Evolutionary conservation across 1,140 invertebrate genomes (phyloP).

Genomic region (Drosophila lini): DNA sequence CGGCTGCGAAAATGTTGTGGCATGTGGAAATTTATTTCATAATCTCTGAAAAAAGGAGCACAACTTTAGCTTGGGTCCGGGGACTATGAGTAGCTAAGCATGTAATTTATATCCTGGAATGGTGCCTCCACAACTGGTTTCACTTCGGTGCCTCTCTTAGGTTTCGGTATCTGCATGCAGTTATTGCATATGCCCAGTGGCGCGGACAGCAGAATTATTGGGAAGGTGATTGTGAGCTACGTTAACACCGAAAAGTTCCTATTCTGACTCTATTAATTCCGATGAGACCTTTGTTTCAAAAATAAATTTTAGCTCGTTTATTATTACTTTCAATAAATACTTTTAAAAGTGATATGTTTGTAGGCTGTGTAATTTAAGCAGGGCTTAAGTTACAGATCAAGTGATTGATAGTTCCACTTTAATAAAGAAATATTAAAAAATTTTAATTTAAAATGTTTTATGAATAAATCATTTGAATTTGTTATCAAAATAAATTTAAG

Average conservation of each 20-base stretch:
- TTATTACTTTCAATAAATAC: neutral
- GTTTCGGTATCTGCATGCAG: slow-evolving; percentile 41
- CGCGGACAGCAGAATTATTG: neutral
- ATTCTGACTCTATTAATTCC: neutral
- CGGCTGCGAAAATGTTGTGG: slow-evolving; percentile 72
- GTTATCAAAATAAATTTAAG: too few relatives aligned
- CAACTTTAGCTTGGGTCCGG: slow-evolving; percentile 30
- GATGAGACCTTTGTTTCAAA: neutral
- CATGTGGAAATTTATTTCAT: slow-evolving; percentile 82
- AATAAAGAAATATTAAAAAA: too few relatives aligned
- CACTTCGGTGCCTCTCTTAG: slow-evolving; percentile 9
- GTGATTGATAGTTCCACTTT: too few relatives aligned
- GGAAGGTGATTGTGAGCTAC: neutral
- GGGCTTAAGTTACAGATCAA: too few relatives aligned
- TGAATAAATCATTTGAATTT: too few relatives aligned
- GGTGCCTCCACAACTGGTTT: slow-evolving; percentile 9
- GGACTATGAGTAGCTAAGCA: slow-evolving; percentile 51
- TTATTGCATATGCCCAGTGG: slow-evolving; percentile 27
- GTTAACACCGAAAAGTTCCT: neutral
- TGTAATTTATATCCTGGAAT: slow-evolving; percentile 57
- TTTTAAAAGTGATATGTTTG: too few relatives aligned
- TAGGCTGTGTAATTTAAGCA: too few relatives aligned
- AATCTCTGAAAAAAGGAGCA: slow-evolving; percentile 42
- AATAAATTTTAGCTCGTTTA: neutral
- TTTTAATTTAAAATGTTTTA: too few relatives aligned